Conservation (phyloP, 2,113 vertebrate genomes). For the Pica pica region DNA sequence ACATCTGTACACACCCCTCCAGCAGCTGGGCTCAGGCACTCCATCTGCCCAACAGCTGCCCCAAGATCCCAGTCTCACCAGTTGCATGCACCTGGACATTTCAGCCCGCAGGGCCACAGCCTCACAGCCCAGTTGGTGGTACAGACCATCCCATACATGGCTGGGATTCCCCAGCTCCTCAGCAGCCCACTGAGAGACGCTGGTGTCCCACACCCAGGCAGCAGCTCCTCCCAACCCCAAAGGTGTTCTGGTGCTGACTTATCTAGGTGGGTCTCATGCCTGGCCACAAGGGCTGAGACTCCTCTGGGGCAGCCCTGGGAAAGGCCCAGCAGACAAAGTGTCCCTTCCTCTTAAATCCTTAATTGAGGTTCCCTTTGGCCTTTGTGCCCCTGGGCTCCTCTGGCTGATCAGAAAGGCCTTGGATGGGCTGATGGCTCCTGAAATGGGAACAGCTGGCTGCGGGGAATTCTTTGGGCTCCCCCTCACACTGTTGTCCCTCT, state of each 20-base stretch:
- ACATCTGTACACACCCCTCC: neutral
- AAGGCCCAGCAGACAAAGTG: neutral
- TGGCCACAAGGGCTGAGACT: neutral
- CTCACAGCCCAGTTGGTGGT: neutral
- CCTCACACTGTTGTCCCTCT: neutral
- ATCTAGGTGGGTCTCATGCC: neutral
- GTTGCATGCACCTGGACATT: neutral
- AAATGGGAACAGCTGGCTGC: neutral
- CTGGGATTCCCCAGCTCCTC: neutral
- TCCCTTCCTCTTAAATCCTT: neutral
- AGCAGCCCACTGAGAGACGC: neutral
- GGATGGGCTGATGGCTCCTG: neutral
- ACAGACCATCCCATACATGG: neutral
- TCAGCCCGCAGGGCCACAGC: neutral
- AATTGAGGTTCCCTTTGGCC: neutral
- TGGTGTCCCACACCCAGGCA: rapidly evolving
- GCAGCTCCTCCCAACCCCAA: neutral
- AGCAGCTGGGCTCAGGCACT: neutral
- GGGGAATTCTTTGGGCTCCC: neutral
- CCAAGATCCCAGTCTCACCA: neutral
- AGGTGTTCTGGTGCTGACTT: neutral
- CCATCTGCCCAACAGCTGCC: neutral
- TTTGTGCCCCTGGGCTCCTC: neutral
- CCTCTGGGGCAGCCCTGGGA: neutral
- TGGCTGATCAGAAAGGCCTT: neutral